Percentiles rank a stretch among this genome's conserved stretches.
Conservation (phyloP, 30 jellyfish, hydroid and myxozoan genomes). For the Aurelia sp. region DNA sequence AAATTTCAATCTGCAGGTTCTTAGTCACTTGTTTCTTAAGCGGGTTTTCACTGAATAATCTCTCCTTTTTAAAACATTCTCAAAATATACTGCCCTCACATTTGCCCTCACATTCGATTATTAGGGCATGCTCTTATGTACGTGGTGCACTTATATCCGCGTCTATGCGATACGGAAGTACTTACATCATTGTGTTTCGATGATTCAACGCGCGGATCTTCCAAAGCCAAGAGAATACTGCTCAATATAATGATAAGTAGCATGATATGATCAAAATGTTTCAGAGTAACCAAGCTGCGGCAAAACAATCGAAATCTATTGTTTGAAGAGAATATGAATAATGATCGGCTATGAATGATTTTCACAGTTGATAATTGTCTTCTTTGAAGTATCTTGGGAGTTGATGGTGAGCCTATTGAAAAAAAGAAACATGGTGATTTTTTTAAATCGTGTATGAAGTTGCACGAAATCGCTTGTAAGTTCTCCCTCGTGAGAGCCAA, state of each 20-base stretch:
- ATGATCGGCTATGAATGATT: conserved; percentile 75
- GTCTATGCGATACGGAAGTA: no score
- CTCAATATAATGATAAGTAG: conserved; percentile 75
- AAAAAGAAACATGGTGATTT: background rate
- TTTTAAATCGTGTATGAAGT: no score
- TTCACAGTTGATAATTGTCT: conserved; percentile 78
- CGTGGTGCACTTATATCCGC: no score
- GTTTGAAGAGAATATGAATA: conserved; percentile 80
- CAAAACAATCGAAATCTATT: conserved; percentile 88
- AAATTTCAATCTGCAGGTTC: no score
- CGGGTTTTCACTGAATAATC: no score
- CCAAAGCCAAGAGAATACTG: conserved; percentile 86
- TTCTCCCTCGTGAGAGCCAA: no score
- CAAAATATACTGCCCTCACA: no score
- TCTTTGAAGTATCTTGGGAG: conserved; percentile 68
- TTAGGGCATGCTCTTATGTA: no score
- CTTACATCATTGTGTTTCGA: conserved; percentile 58
- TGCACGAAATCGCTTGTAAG: no score
- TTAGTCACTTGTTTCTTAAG: no score
- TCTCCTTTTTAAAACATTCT: no score
- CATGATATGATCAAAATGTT: conserved; percentile 94
- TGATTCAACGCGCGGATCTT: conserved; percentile 74
- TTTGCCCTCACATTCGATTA: no score
- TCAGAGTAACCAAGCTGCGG: conserved; percentile 67
- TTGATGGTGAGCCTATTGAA: background rate